Evolutionary conservation across 2,797 vertebrate genomes (phyloP).

Genomic region (Luscinia megarhynchos): DNA sequence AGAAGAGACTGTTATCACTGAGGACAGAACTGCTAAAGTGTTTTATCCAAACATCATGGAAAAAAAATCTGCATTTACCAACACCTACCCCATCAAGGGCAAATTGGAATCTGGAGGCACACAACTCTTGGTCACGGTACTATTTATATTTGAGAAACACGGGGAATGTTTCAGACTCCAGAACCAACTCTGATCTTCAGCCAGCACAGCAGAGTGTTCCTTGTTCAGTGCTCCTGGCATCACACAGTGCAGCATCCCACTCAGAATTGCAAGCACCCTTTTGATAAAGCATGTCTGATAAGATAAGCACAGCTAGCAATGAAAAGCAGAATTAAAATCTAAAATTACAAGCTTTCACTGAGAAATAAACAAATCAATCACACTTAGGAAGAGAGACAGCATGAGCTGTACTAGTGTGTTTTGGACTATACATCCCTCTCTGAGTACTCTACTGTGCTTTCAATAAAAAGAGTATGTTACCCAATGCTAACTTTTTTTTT

Average conservation of each 20-base stretch:
- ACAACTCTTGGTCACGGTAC: not conserved
- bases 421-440: not conserved
- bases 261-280: not conserved
- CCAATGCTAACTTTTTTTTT: constrained; percentile 38
- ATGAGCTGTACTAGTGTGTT: not conserved
- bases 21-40: not conserved
- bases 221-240: not conserved
- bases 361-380: not conserved
- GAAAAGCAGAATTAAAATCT: not conserved
- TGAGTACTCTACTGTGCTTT: not conserved
- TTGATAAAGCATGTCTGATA: not conserved
- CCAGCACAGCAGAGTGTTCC: not conserved
- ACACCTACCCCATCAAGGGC: not conserved
- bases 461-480: not conserved
- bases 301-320: not conserved
- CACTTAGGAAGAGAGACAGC: not conserved
- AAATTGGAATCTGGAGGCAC: not conserved
- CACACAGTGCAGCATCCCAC: not conserved
- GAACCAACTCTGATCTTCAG: not conserved
- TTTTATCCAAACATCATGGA: not conserved
- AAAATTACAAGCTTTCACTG: not conserved
- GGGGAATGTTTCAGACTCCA: not conserved
- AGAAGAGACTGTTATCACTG: not conserved
- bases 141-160: not conserved
- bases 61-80: not conserved